Conservation (phyloP, 2,113 vertebrate species). For the Rhinichthys klamathensis region DNA sequence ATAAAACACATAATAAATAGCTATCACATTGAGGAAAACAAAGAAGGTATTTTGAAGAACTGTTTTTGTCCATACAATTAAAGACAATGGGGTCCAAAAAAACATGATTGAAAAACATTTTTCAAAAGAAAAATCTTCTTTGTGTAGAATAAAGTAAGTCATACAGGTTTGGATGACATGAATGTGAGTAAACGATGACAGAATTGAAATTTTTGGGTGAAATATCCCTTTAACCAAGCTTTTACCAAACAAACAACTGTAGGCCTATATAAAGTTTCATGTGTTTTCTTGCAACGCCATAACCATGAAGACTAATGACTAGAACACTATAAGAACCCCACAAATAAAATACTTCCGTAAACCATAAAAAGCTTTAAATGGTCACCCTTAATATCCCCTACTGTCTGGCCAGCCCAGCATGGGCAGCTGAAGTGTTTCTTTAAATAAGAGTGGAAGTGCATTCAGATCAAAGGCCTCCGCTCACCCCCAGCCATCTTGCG, state of each 20-base stretch:
- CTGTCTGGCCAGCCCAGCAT: slow-evolving; percentile 43
- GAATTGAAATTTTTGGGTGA: not conserved
- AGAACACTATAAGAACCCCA: slow-evolving; percentile 4
- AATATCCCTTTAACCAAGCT: not conserved
- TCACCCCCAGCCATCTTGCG: slow-evolving; percentile 83
- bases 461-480: slow-evolving; percentile 44
- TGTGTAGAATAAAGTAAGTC: not conserved
- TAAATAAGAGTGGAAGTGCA: slow-evolving; percentile 11
- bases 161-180: not conserved
- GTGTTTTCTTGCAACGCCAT: not conserved
- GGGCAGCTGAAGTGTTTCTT: slow-evolving; percentile 30
- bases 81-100: not conserved
- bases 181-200: not conserved
- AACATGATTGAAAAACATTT: not conserved
- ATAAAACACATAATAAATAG: not conserved
- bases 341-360: slow-evolving; percentile 7
- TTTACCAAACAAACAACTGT: not conserved
- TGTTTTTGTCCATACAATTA: not conserved
- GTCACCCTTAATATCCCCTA: slow-evolving; percentile 20
- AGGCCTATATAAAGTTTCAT: not conserved
- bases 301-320: not conserved
- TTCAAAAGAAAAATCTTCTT: not conserved
- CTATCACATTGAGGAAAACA: not conserved
- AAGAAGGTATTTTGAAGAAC: not conserved
- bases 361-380: slow-evolving; percentile 32